Evolutionary conservation across 1,140 invertebrate species (phyloP), one percentile per base, ranked within the genome.

Genomic region (Trichonephila clavipes): DNA sequence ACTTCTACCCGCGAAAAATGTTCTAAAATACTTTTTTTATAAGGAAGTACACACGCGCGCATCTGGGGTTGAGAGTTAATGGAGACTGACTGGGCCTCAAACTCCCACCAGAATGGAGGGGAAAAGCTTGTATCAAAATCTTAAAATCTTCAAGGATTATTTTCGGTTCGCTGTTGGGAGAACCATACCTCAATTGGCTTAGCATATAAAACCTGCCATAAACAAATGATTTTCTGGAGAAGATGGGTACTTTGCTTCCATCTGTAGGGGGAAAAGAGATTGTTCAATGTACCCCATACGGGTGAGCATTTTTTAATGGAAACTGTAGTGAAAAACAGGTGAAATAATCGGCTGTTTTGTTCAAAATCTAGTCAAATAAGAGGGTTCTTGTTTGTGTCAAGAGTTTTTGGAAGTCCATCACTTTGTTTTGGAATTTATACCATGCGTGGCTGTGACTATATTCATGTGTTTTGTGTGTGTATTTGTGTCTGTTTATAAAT

Each of bases 91-190:
- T 77, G 28, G 34, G 51, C 51, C 34, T 77, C 72, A 77, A 77
- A 34, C 72, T 77, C 28, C 72, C 72, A 77, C 4, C 24, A 77
- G 51, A 77, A 16, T 24, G 72, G 28, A 77, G 72, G 24, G 72
- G 34, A 40, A 77, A 77, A 77, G 16, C 28, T 77, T 77, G 72
- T 77, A 77, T 77, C 72, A 77, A 77, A 77, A 34, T 19, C 28
- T 28, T n/a, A 77, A 77, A 77, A 40, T 19, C 28, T 77, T 77
- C 28, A 19, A 34, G 34, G 72, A 34, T 77, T 77, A 77, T 77
- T 77, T 77, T 28, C 72, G 12, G 62, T 64, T 77, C 72, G 72
- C 28, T 28, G 34, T 77, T 28, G 72, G 34, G 66, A n/a, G 64
- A 66, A 7, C 64, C 64, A 66, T 69, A 3, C 72, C 7, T 77